Conservation (phyloP, 2,113 vertebrate genomes). For the Lycaon pictus region DNA sequence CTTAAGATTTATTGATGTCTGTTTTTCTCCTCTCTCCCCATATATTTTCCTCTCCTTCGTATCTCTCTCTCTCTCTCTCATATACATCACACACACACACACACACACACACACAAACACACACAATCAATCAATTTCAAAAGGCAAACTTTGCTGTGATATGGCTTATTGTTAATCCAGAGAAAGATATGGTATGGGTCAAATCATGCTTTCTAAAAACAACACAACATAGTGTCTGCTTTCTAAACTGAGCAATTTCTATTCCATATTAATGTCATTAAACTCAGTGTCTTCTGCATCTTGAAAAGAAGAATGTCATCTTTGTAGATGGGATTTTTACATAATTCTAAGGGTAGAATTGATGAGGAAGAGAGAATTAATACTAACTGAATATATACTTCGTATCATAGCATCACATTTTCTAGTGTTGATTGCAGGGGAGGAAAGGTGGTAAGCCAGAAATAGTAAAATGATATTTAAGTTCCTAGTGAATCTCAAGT, state of each 20-base stretch:
- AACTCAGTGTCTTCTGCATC: not conserved
- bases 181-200: not conserved
- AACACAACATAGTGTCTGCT: not conserved
- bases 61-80: not conserved
- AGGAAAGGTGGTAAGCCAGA: conserved; percentile 37
- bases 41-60: rapidly evolving
- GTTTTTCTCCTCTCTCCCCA: not conserved
- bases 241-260: not conserved
- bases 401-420: not conserved
- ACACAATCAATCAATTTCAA: not conserved
- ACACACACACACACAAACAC: not conserved
- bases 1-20: not conserved
- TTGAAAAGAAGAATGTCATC: not conserved
- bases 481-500: not conserved
- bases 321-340: not conserved
- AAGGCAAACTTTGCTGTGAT: not conserved
- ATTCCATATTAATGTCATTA: not conserved
- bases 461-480: conserved; percentile 62
- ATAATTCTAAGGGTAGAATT: not conserved
- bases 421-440: not conserved
- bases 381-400: not conserved
- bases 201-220: not conserved
- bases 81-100: not conserved
- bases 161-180: not conserved
- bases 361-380: not conserved